These are phyloP conservation scores for Protophormia terraenovae DNA, from an alignment of 2,888 invertebrate species.

Conservation along the genomic window DNA sequence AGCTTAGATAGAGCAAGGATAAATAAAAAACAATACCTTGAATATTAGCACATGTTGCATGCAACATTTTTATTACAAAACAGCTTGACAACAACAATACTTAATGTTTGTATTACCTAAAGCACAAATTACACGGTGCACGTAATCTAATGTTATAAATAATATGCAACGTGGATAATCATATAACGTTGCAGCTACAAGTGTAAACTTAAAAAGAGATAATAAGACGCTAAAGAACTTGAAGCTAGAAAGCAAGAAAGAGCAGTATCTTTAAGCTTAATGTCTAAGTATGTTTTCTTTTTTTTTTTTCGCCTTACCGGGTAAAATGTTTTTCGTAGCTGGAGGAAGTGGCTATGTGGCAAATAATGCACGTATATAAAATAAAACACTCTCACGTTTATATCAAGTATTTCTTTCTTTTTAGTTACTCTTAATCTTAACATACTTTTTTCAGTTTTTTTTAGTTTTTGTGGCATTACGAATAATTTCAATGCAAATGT, in stretches of 20 bases:
- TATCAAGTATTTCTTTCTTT: not conserved
- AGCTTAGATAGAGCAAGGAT: not conserved
- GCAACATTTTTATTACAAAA: slow-evolving; percentile 35
- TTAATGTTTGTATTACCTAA: slow-evolving; percentile 27
- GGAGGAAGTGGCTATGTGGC: not conserved
- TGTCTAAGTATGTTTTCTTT: not conserved
- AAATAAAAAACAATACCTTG: slow-evolving; percentile 31
- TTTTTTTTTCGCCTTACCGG: not conserved
- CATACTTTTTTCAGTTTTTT: not conserved
- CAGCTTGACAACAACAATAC: slow-evolving; percentile 46
- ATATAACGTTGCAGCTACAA: slow-evolving; percentile 26
- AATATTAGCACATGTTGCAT: slow-evolving; percentile 58
- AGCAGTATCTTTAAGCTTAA: slow-evolving; percentile 4
- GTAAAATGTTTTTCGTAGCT: not conserved
- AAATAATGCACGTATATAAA: slow-evolving; percentile 33
- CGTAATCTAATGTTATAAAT: slow-evolving; percentile 47
- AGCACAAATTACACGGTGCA: slow-evolving; percentile 42
- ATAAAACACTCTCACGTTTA: slow-evolving; percentile 44
- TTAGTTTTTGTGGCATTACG: not conserved
- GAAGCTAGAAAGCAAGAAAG: not conserved
- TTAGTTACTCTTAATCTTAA: slow-evolving; percentile 1
- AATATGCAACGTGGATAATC: slow-evolving; percentile 56
- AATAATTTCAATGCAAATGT: slow-evolving; percentile 61
- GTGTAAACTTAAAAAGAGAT: not conserved
- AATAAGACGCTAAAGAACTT: not conserved